Base-by-base conservation (phyloP, 1,140 invertebrate genomes). In the Drosophila neocordata region DNA sequence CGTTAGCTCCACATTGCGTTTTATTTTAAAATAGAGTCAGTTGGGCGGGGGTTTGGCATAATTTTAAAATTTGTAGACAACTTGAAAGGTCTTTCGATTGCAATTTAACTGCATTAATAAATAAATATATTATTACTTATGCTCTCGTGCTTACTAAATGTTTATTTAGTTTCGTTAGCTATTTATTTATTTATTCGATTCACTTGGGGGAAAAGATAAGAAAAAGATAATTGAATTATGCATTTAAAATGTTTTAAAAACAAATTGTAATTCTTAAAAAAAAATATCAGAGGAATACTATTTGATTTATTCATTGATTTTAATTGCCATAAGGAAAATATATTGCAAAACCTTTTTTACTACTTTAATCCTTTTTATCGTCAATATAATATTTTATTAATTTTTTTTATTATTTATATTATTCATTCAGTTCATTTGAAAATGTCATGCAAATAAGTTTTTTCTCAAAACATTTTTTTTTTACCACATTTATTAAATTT, bases 21-120 rank as follows among this genome's bases (percentile, higher is more conserved):
- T 73, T 73, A 44, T 57, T 61, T 74, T 73, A 73, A 73, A 74
- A 67, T 60, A 68, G 24, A 66, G 59, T 57, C 69, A 59, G 41
- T 20, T 48, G 13, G 15, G n/a, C 13, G 4, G 27, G 44, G 13
- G 24, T 1, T 15, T 48, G 41, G 22, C 22, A 34, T 34, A 27
- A 22, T 24, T 34, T 24, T 31, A 15, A 12, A 18, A 44, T 51
- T 18, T 20, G 24, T 38, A 9, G 38, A 13, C 35, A 44, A 48
- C 58, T 31, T 48, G 35, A 52, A 52, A 48, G 31, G 31, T 35
- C 11, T 20, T 12, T 35, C 8, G 27, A 9, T 24, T 48, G 41
- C 41, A 48, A 48, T 48, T 48, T 48, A 48, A 48, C 41, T 20
- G 41, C 41, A 20, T 48, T 48, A 48, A 48, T 48, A 48, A 48